Evolutionary conservation across 2,888 invertebrate species (phyloP), one percentile per base, ranked within the genome.

Genomic region (Ectemnius lituratus): DNA sequence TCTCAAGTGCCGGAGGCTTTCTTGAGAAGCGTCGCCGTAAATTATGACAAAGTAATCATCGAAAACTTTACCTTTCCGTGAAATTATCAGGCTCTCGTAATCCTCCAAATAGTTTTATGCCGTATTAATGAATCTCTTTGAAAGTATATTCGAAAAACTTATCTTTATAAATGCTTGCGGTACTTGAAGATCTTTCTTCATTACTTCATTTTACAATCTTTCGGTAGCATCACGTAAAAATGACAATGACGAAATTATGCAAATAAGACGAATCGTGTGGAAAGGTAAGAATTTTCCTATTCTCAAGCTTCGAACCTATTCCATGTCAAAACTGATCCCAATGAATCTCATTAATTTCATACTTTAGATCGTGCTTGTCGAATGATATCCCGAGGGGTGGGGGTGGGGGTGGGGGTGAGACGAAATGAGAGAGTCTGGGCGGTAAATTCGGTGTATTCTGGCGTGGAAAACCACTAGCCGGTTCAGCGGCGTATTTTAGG

Each of bases 401-500:
- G 20, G 20, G 1, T 20, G 1, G 2, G 20, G 20, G 20, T 20
- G 20, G 20, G 1, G 20, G 1, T 20, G 20, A 2, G 20, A 2
- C 1, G 3, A 3, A 23, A 23, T 23, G 23, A 23, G 8, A 6
- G 16, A 63, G 60, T 46, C n/a, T 46, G 56, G 14, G 27, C 64
- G 64, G 69, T 78, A 78, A 78, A 78, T 78, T 78, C 47, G 57
- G 23, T 18, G 64, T 65, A 72, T 78, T 75, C 59, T 67, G 71
- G 71, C 75, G 64, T 16, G 62, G 56, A 16, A 61, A 67, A 56
- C 63, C 47, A 37, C 63, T 63, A 45, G 49, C 59, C 73, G 67
- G 71, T 80, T 79, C 73, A 79, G 76, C 73, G 79, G 71, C 65
- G 70, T 72, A 76, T 80, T 76, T 79, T 76, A 80, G 73, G 66